These are phyloP conservation scores for Ellobius talpinus DNA, from an alignment of 2,113 vertebrate species.

Conservation along the genomic window DNA sequence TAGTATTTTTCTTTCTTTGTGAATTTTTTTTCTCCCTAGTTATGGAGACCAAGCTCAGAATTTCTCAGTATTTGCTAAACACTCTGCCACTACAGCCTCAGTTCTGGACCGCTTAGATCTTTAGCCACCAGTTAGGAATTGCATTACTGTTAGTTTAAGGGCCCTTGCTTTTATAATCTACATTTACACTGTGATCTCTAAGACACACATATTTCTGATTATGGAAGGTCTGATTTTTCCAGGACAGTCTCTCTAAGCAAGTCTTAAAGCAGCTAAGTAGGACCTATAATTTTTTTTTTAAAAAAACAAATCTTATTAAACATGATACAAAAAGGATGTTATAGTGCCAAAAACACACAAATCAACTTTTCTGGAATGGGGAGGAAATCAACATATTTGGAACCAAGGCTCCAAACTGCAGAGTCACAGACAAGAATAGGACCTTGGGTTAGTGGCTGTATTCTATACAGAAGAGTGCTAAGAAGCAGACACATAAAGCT, in stretches of 20 bases:
- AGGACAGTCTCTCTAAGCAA: not conserved
- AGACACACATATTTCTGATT: constrained; percentile 39
- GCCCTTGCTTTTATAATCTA: constrained; percentile 11
- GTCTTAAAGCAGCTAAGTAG: constrained; percentile 17
- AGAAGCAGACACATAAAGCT: constrained; percentile 45
- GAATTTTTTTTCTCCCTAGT: not conserved
- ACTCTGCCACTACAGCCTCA: not conserved
- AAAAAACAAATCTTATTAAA: constrained; percentile 3
- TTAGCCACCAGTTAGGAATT: constrained; percentile 32
- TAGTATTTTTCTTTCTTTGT: not conserved
- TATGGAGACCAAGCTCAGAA: not conserved
- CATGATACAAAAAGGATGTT: constrained; percentile 27
- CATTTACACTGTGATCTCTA: not conserved
- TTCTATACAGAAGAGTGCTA: constrained; percentile 14
- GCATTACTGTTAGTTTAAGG: not conserved
- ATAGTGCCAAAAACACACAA: constrained; percentile 28
- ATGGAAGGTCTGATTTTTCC: constrained; percentile 25
- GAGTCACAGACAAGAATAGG: not conserved
- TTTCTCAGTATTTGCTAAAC: not conserved
- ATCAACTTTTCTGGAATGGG: not conserved
- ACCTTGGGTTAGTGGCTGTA: not conserved
- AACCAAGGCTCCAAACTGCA: constrained; percentile 27
- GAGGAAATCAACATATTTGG: constrained; percentile 27
- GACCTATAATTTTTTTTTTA: not conserved
- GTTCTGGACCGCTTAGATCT: not conserved